Evolutionary conservation across 2,113 vertebrate species (phyloP), one percentile per base, ranked within the genome.

Genomic region (Zosterops hypoxanthus): DNA sequence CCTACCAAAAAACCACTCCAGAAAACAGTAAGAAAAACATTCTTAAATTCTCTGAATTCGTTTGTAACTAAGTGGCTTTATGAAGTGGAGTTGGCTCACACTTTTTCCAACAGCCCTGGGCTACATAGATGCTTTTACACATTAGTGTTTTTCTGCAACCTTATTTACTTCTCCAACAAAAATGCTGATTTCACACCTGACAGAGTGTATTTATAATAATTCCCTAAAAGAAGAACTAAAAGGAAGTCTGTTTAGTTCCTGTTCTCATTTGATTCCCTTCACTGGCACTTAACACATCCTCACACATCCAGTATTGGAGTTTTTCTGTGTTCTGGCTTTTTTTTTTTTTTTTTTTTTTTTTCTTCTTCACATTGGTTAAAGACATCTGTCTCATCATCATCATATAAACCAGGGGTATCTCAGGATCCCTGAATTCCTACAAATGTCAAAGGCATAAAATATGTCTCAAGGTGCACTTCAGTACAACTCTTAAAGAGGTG

Each of bases 111-210:
- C 52, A 91, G 72, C 16, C 72, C 39, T 26, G 84, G 39, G 64
- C 79, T 66, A 88, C 46, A 21, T 42, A 21, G 16, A 66, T 44
- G 52, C 34, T 83, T 83, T 86, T 70, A 63, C n/a, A 85, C 26
- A 52, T 3, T 65, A 69, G 29, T 84, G 19, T 66, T 90, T 82
- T 93, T 78, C 71, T 75, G 82, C 83, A 78, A 17, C 6, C 66
- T 64, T 23, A 70, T 88, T 88, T 79, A 73, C 41, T 68, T 87
- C 49, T 75, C 28, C 36, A 64, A 47, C 34, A 77, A 66, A 88
- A 86, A 83, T 47, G 42, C 29, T 44, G 47, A 78, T 94, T 93
- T 95, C 83, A 90, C 72, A 93, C 34, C 72, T 90, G 88, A 77
- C 82, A 90, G 41, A 66, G 12, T 60, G 36, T 41, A 41, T 87